A percentile compares a stretch with the other conserved stretches of the same genome.
Evolutionary conservation across 1,140 invertebrate genomes (phyloP).

Genomic region (Drosophila persimilis): DNA sequence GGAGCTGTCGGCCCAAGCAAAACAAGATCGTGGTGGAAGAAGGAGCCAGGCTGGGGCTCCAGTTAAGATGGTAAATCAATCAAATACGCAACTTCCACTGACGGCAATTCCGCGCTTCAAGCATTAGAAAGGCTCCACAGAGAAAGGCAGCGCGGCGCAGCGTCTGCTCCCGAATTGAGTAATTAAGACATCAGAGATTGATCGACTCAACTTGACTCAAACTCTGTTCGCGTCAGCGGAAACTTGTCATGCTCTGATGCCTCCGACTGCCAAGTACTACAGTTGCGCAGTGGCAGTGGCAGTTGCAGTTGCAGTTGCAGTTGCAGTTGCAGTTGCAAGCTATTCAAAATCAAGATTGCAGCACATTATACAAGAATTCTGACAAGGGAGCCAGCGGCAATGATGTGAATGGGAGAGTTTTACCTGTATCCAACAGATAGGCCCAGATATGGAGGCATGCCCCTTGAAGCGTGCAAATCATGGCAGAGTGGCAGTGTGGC

Average conservation of each 20-base stretch:
- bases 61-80: conserved; percentile 66
- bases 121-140: conserved; percentile 38
- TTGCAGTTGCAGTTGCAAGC: conserved; percentile 19
- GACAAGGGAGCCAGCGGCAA: neutral
- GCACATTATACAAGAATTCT: conserved; percentile 43
- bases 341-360: conserved; percentile 52
- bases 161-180: conserved; percentile 61
- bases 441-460: conserved; percentile 1
- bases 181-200: conserved; percentile 62
- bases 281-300: conserved; percentile 12
- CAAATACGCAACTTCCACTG: conserved; percentile 56
- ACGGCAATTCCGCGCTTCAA: conserved; percentile 8
- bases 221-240: conserved; percentile 12
- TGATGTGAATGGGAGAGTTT: conserved; percentile 8
- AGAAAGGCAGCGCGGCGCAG: conserved; percentile 35
- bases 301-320: conserved; percentile 22
- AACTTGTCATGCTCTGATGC: conserved; percentile 53
- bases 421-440: conserved; percentile 6
- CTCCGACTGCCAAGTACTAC: conserved; percentile 18
- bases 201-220: conserved; percentile 33
- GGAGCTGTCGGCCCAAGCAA: conserved; percentile 1
- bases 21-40: conserved; percentile 42
- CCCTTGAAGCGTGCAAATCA: conserved; percentile 11
- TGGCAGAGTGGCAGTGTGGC: too few species aligned
- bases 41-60: conserved; percentile 29